These are phyloP conservation scores for Lampropteryx suffumata DNA, from an alignment of 2,888 invertebrate genomes.

Conservation along the genomic window DNA sequence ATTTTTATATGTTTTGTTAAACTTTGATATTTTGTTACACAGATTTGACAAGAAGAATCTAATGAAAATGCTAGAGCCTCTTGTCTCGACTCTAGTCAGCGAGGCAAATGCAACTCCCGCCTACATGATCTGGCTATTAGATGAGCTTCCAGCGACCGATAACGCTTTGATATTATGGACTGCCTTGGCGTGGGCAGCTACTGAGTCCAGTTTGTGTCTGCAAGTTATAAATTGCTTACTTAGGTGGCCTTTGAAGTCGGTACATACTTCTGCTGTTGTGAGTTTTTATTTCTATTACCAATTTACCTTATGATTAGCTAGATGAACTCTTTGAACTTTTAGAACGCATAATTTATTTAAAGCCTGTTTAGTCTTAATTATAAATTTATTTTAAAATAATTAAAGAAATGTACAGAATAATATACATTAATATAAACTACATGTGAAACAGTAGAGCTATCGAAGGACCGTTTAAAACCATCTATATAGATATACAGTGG, in stretches of 20 bases:
- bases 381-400: too few species aligned
- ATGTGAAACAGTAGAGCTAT: too few species aligned
- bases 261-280: constrained; percentile 22
- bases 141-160: constrained; percentile 39
- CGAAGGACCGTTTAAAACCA: too few species aligned
- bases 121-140: constrained; percentile 32
- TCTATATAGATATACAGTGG: too few species aligned
- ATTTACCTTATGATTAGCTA: too few species aligned
- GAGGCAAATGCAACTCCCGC: constrained; percentile 4
- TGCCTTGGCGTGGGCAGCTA: constrained; percentile 48
- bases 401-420: too few species aligned
- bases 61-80: constrained; percentile 40
- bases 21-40: neutral
- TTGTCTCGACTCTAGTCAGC: neutral
- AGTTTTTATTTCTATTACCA: too few species aligned
- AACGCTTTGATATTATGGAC: constrained; percentile 55
- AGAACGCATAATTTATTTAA: too few species aligned
- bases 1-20: too few species aligned
- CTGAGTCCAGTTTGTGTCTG: constrained; percentile 25
- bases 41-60: constrained; percentile 29
- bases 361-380: too few species aligned
- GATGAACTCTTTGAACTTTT: too few species aligned
- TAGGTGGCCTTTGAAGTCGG: constrained; percentile 55
- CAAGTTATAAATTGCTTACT: constrained; percentile 4
- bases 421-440: too few species aligned